These are phyloP conservation scores for Schlechtendalia chinensis DNA, from an alignment of 1,140 invertebrate species.

Conservation along the genomic window DNA sequence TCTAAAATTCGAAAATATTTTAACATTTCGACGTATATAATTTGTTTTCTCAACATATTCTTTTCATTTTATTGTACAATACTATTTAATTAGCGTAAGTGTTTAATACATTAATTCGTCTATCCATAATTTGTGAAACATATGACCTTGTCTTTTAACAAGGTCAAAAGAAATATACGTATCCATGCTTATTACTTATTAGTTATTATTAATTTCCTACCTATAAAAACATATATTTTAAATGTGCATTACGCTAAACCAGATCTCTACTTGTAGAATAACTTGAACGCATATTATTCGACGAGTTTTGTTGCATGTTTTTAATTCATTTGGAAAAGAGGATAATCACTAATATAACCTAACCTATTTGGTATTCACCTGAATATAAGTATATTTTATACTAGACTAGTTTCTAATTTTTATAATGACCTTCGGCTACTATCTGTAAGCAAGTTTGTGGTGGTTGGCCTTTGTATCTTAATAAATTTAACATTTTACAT, in stretches of 20 bases:
- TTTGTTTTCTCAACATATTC: too few relatives aligned
- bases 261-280: conserved; percentile 2
- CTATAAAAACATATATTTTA: neutral
- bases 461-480: conserved; percentile 27
- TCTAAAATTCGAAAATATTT: neutral
- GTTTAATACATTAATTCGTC: neutral
- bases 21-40: neutral
- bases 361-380: neutral
- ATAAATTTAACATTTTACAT: neutral
- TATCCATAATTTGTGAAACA: neutral
- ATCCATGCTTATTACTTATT: neutral
- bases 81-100: neutral
- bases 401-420: conserved; percentile 1
- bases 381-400: neutral
- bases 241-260: neutral
- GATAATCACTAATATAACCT: neutral
- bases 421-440: conserved; percentile 13
- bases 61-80: too few relatives aligned
- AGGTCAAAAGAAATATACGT: conserved; percentile 26
- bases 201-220: conserved; percentile 18
- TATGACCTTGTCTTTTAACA: conserved; percentile 27
- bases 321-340: neutral
- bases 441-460: conserved; percentile 25
- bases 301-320: neutral
- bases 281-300: neutral